Base-by-base conservation (phyloP, 2,113 vertebrate genomes). In the Periophthalmus modestus region DNA sequence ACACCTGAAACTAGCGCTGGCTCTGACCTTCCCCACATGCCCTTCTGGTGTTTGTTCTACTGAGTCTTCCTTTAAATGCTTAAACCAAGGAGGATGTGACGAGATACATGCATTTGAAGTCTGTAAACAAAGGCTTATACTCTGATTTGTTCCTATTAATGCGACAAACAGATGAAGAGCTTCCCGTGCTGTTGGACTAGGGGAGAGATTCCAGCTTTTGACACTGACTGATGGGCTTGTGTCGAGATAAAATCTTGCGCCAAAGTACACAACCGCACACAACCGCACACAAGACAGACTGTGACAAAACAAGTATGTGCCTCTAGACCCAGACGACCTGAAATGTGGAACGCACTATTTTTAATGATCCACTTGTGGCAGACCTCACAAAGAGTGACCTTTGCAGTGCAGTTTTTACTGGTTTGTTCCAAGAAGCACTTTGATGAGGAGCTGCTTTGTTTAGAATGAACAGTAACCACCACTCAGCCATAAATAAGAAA, bases 161-260 rank as follows among this genome's bases (percentile, higher is more conserved):
- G 28, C 3, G n/a, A 46, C 36, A 47, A 24, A 67, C 65, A 77
- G 59, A 39, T 33, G 24, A 79, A 81, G 52, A 48, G 57, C 33
- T 39, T 48, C 13, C 46, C 13, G 11, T 70, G 69, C 24, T 19
- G 19, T 50, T 54, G 54, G 57, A 43, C 68, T 50, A 23, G 13
- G 55, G 10, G 48, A 74, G 67, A 74, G 83, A 87, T 85, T 77
- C 68, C 69, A 54, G 47, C 54, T 57, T n/a, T 1, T 78, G 68
- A 85, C 79, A 75, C 10, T 80, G 81, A 86, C 72, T 65, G 80
- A 86, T 90, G 77, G 66, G 15, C 76, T 50, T 1, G 34, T 79
- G 78, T 71, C 57, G 9, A 82, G 83, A 82, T 83, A 75, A 80
- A 76, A 83, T 82, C 82, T 82, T 70, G 55, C 19, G 24, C 66